A percentile compares a stretch with the other conserved stretches of the same genome.
These are phyloP conservation scores for Poicephalus gulielmi DNA, from an alignment of 2,113 vertebrate genomes.

Conservation along the genomic window DNA sequence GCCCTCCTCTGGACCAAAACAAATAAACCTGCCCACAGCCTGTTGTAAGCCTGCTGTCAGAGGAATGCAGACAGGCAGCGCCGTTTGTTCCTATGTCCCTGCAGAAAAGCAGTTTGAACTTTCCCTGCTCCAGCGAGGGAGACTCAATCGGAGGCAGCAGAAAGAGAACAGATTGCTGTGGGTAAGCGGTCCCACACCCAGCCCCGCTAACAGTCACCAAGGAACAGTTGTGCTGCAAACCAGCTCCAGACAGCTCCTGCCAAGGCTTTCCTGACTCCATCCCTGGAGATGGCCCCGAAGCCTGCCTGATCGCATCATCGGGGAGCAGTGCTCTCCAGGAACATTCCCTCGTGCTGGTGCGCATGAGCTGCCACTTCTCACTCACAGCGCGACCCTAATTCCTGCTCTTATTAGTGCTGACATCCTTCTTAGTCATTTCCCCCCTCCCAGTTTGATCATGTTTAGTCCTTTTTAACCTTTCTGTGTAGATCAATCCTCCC, in stretches of 20 bases:
- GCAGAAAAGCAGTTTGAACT: not conserved
- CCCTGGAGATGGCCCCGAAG: not conserved
- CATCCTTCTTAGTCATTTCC: not conserved
- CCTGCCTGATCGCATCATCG: not conserved
- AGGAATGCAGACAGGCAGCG: not conserved
- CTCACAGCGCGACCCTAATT: not conserved
- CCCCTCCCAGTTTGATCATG: not conserved
- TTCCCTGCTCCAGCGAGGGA: not conserved
- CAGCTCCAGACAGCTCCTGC: not conserved
- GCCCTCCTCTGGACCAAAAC: not conserved
- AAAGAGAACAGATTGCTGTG: not conserved
- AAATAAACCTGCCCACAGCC: not conserved
- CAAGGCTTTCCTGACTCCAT: not conserved
- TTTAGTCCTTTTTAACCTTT: conserved; percentile 46
- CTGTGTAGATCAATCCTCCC: conserved; percentile 1
- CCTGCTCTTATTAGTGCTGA: not conserved
- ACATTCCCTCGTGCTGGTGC: not conserved
- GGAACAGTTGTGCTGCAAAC: not conserved
- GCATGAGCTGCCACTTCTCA: not conserved
- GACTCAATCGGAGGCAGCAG: not conserved
- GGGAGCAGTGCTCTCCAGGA: not conserved
- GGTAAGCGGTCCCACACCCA: not conserved
- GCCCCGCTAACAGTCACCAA: not conserved
- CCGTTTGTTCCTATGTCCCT: not conserved
- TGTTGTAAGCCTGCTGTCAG: not conserved